phyloP scores from a whole-genome alignment of 2,888 invertebrate genomes.

The Isoperla grammatica region DNA sequence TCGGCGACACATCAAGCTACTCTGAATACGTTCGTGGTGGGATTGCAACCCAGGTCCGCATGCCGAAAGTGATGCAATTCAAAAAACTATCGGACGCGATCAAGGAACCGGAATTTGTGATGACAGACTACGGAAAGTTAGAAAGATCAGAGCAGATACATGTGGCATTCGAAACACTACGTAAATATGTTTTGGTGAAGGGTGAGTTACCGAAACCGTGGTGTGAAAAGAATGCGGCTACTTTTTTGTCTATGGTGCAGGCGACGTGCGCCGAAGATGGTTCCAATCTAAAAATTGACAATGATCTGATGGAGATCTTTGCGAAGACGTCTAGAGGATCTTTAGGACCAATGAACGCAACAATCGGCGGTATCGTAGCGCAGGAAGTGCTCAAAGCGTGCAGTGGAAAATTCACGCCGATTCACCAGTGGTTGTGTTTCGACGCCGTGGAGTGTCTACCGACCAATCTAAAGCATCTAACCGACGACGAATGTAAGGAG shows the following conservation, averaged over 20 bases:
- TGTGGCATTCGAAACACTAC: constrained; percentile 75
- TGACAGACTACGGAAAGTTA: constrained; percentile 92
- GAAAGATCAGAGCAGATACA: constrained; percentile 87
- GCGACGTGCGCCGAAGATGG: constrained; percentile 50
- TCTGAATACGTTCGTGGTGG: constrained; percentile 85
- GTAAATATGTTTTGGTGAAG: constrained; percentile 58
- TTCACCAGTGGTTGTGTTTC: constrained; percentile 90
- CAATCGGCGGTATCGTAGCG: constrained; percentile 93
- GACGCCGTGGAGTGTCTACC: constrained; percentile 94
- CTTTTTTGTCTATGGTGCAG: constrained; percentile 61
- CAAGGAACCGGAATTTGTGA: constrained; percentile 72
- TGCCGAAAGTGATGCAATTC: constrained; percentile 78
- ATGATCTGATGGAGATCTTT: constrained; percentile 64
- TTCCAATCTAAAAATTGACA: constrained; percentile 60
- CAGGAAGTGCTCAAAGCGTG: constrained; percentile 99
- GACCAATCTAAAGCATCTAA: constrained; percentile 55
- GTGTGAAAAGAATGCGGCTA: constrained; percentile 63
- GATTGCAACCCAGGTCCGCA: constrained; percentile 91
- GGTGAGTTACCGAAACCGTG: constrained; percentile 71
- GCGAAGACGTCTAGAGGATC: constrained; percentile 74
- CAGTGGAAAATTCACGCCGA: constrained; percentile 91
- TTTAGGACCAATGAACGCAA: constrained; percentile 84
- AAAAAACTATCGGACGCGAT: constrained; percentile 72
- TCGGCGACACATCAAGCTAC: constrained; percentile 79
- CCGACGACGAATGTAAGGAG: constrained; percentile 70